Evolutionary conservation across 2,797 vertebrate genomes (phyloP).

Genomic region (Pseudomugil tenellus): DNA sequence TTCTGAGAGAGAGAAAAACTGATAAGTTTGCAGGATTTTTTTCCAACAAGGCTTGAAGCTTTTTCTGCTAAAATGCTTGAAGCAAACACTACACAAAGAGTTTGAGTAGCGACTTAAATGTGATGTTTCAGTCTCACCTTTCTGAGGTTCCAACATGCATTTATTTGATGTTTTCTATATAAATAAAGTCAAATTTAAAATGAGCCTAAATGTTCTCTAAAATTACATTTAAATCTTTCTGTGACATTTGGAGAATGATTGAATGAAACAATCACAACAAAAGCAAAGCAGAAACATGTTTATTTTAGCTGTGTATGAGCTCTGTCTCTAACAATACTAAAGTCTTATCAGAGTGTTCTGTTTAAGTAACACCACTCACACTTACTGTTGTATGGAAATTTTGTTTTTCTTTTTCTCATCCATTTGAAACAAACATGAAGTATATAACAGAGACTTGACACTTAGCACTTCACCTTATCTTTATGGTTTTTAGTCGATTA

Average conservation of each 20-base stretch:
- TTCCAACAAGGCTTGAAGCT: background rate
- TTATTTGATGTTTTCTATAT: background rate
- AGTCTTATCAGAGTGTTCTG: background rate
- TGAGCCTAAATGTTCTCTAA: background rate
- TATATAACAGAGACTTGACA: background rate
- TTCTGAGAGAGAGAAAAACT: background rate
- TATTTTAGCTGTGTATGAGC: background rate
- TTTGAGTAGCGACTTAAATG: no score
- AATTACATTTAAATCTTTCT: no score
- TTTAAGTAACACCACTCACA: background rate
- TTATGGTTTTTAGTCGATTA: slow-evolving; percentile 5
- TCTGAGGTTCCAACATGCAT: background rate
- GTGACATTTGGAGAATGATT: no score
- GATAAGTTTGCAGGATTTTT: background rate
- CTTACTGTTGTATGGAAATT: background rate
- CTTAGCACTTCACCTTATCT: background rate
- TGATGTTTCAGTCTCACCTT: background rate
- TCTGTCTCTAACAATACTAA: background rate
- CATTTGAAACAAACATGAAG: background rate
- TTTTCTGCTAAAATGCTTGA: background rate
- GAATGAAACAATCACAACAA: background rate
- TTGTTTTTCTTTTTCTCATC: background rate
- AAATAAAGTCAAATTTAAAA: background rate
- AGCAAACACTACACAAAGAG: background rate
- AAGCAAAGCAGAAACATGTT: background rate